Evolutionary conservation across 2,888 invertebrate genomes (phyloP).

Genomic region (Stegana nigrithorax): DNA sequence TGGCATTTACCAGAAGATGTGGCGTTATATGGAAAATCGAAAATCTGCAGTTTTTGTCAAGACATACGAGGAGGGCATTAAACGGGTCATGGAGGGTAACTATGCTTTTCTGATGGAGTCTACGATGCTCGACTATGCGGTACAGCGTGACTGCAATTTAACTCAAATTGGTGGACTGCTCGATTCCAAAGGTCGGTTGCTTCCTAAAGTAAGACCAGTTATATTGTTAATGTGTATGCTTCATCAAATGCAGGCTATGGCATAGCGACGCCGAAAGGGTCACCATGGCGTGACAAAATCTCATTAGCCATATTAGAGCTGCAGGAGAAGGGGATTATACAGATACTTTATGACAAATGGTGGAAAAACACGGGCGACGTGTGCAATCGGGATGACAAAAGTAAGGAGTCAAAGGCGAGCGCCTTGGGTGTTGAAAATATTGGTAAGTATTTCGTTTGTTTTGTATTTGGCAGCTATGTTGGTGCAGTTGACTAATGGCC

Average conservation of each 20-base stretch:
- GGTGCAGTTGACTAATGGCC: neutral
- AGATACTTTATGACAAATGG: constrained; percentile 96
- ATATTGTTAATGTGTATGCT: neutral
- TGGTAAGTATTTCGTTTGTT: constrained; percentile 69
- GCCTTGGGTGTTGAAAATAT: constrained; percentile 88
- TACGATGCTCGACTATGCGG: constrained; percentile 95
- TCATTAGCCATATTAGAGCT: constrained; percentile 94
- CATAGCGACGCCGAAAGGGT: constrained; percentile 95
- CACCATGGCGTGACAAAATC: constrained; percentile 97
- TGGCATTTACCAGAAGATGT: constrained; percentile 93
- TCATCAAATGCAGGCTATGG: constrained; percentile 80
- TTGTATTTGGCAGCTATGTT: neutral
- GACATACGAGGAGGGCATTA: constrained; percentile 91
- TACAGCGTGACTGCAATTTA: constrained; percentile 94
- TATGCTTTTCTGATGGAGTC: constrained; percentile 99
- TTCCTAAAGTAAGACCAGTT: neutral
- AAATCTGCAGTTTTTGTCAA: constrained; percentile 86
- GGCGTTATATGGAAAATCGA: constrained; percentile 90
- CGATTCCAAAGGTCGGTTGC: constrained; percentile 68
- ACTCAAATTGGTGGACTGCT: constrained; percentile 92
- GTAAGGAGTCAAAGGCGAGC: constrained; percentile 92
- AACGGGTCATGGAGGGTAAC: constrained; percentile 85
- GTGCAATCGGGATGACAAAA: constrained; percentile 87
- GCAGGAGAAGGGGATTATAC: constrained; percentile 93
- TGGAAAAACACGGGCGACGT: constrained; percentile 97